Conservation (phyloP, 2,888 invertebrate species). For the Eumacrocentrus americanus region DNA sequence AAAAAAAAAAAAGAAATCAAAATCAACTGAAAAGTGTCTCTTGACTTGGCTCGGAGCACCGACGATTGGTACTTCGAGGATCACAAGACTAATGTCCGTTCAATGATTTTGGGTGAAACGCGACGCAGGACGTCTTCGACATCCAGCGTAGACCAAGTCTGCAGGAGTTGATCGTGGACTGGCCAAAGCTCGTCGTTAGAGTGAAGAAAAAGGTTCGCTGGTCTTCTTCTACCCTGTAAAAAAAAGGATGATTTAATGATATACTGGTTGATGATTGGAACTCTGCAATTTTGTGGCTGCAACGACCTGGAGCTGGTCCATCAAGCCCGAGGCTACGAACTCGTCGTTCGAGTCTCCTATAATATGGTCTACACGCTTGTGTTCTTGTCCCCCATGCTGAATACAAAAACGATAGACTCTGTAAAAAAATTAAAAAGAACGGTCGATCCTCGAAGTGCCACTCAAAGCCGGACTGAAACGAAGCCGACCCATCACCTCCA, state of each 20-base stretch:
- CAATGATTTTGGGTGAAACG: constrained; percentile 15
- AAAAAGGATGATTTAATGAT: too few relatives aligned
- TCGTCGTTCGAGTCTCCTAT: constrained; percentile 12
- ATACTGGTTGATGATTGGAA: constrained; percentile 1
- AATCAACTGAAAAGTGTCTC: background rate
- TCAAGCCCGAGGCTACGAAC: constrained; percentile 8
- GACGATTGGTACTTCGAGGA: constrained; percentile 30
- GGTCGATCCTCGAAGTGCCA: constrained; percentile 32
- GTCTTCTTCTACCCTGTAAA: constrained; percentile 1
- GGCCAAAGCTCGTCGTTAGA: constrained; percentile 75
- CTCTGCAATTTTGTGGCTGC: constrained; percentile 9
- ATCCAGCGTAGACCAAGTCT: constrained; percentile 74
- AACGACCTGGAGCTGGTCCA: constrained; percentile 7
- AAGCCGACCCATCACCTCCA: constrained; percentile 17
- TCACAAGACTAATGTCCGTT: constrained; percentile 21
- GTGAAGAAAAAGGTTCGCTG: constrained; percentile 72
- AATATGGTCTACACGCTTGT: constrained; percentile 2
- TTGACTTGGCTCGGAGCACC: background rate
- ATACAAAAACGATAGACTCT: too few relatives aligned
- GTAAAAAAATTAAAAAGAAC: constrained; percentile 12
- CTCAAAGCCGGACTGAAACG: constrained; percentile 25
- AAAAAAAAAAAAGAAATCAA: background rate
- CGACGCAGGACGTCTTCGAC: constrained; percentile 69
- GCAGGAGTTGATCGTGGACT: constrained; percentile 77
- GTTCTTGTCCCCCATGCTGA: constrained; percentile 14